A percentile compares a stretch with the other conserved stretches of the same genome.
Evolutionary conservation across 2,888 invertebrate genomes (phyloP).

Genomic region (Galerucella pusilla): DNA sequence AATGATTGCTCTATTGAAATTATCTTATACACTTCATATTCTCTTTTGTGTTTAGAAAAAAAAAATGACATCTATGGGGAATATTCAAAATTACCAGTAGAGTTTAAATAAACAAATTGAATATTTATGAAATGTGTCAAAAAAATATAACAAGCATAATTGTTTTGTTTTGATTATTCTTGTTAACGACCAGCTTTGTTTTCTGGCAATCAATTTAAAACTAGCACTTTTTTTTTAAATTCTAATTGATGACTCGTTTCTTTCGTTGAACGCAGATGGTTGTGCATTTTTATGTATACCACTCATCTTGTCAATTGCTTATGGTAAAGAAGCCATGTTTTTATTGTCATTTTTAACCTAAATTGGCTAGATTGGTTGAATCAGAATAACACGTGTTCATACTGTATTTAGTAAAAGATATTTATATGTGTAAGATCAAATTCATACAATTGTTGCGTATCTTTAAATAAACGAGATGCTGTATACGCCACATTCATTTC

Average conservation of each 20-base stretch:
- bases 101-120: not conserved
- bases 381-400: slow-evolving; percentile 23
- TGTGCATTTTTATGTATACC: slow-evolving; percentile 24
- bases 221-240: slow-evolving; percentile 17
- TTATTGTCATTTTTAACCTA: slow-evolving; percentile 24
- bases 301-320: slow-evolving; percentile 28
- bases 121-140: not conserved
- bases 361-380: slow-evolving; percentile 35
- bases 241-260: slow-evolving; percentile 27
- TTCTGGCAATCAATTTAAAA: slow-evolving; percentile 28
- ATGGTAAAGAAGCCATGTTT: slow-evolving; percentile 21
- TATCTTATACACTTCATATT: too few relatives aligned
- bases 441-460: not conserved
- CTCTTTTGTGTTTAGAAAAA: too few relatives aligned
- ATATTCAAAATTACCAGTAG: too few relatives aligned
- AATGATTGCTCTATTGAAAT: too few relatives aligned
- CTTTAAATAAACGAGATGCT: not conserved
- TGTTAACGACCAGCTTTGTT: slow-evolving; percentile 14
- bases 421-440: not conserved
- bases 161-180: slow-evolving; percentile 10
- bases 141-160: not conserved
- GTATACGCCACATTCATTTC: not conserved
- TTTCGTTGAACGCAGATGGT: slow-evolving; percentile 27
- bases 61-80: too few relatives aligned
- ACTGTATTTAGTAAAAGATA: not conserved